phyloP scores from a whole-genome alignment of 2,797 vertebrate species.

The Chromobotia macracanthus region DNA sequence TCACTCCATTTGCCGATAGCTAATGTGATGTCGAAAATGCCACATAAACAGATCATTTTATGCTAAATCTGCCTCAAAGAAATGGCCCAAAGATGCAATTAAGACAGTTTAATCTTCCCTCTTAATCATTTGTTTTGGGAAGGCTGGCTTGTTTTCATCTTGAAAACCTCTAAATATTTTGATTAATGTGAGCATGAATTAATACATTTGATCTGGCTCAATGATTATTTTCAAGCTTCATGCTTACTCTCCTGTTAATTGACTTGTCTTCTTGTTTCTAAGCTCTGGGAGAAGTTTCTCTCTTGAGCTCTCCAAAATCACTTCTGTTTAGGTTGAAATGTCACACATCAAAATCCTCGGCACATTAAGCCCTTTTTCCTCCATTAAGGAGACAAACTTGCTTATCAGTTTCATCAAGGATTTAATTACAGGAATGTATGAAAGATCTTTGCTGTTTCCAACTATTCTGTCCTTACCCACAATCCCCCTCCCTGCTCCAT shows the following conservation, averaged over 20 bases:
- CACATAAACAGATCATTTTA: conserved; percentile 41
- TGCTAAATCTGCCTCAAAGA: conserved; percentile 35
- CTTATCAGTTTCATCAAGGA: background rate
- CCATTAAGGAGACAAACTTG: background rate
- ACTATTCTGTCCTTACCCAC: conserved; percentile 2
- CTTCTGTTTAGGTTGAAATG: conserved; percentile 36
- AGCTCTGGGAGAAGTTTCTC: conserved; percentile 29
- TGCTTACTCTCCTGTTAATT: conserved; percentile 53
- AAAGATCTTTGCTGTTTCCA: conserved; percentile 2
- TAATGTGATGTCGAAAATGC: conserved; percentile 44
- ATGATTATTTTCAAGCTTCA: conserved; percentile 49
- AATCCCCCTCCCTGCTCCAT: background rate
- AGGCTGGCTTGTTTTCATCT: conserved; percentile 42
- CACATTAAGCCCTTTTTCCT: conserved; percentile 21
- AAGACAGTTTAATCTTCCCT: conserved; percentile 43
- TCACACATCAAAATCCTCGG: conserved; percentile 41
- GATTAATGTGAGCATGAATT: conserved; percentile 46
- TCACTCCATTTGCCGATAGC: conserved; percentile 32
- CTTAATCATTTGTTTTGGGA: conserved; percentile 53
- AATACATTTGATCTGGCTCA: conserved; percentile 40
- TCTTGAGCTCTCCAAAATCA: conserved; percentile 10
- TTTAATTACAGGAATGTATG: conserved; percentile 15
- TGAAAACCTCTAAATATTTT: conserved; percentile 46
- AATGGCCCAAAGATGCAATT: conserved; percentile 41
- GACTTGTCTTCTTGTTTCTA: conserved; percentile 39